Evolutionary conservation across 2,888 invertebrate species (phyloP).

Genomic region (Lordiphosa andalusiaca): DNA sequence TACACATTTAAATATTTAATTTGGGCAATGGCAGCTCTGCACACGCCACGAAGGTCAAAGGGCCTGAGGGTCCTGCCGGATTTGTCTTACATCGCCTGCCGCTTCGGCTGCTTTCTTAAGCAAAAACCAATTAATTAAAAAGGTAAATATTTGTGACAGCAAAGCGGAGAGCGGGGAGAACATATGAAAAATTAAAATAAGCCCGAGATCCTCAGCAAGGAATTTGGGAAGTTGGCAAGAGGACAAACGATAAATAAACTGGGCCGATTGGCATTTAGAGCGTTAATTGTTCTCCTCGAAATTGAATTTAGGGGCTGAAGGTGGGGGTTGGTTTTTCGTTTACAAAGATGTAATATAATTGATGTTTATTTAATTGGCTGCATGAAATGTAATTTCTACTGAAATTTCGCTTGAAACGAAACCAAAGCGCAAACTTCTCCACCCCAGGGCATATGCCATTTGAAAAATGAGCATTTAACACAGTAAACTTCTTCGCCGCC

Average conservation of each 20-base stretch:
- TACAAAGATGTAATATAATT: conserved; percentile 22
- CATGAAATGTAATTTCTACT: conserved; percentile 36
- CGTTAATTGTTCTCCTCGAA: not conserved
- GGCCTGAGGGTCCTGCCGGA: not conserved
- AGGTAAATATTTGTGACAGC: conserved; percentile 57
- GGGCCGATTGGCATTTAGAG: conserved; percentile 2
- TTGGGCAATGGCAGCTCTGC: conserved; percentile 25
- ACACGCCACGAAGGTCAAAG: conserved; percentile 21
- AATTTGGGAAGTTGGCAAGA: not conserved
- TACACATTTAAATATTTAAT: conserved; percentile 65
- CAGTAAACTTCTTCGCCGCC: conserved; percentile 28
- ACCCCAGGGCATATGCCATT: conserved; percentile 6
- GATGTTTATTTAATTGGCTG: conserved; percentile 38
- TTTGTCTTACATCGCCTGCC: conserved; percentile 9
- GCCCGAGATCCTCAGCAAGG: not conserved
- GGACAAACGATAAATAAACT: conserved; percentile 12
- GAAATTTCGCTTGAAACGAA: no score
- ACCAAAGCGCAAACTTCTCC: conserved; percentile 37
- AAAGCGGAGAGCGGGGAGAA: not conserved
- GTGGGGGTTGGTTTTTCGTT: not conserved
- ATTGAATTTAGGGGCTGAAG: conserved; percentile 1
- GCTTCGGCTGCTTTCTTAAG: conserved; percentile 44
- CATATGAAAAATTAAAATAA: conserved; percentile 7
- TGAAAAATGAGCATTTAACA: conserved; percentile 41
- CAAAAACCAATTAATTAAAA: conserved; percentile 70